These are phyloP conservation scores for Ridgeia piscesae DNA, from an alignment of 1,140 invertebrate genomes.

Conservation along the genomic window DNA sequence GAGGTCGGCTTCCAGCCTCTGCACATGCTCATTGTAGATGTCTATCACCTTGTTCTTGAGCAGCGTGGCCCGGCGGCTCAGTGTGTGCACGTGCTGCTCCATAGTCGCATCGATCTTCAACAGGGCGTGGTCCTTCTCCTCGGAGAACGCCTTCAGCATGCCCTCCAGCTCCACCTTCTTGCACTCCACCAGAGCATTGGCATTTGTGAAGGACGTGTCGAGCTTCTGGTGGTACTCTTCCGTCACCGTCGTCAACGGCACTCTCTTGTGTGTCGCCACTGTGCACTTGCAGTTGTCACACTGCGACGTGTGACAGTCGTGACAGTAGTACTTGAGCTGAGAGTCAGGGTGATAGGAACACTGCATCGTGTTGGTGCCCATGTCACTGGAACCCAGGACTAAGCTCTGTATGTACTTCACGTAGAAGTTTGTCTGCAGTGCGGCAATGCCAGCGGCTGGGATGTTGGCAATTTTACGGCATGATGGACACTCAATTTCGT, in stretches of 20 bases:
- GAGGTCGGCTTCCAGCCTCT: conserved; percentile 22
- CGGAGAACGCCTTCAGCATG: conserved; percentile 25
- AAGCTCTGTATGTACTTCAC: conserved; percentile 32
- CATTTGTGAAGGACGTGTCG: conserved; percentile 27
- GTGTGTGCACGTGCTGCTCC: conserved; percentile 26
- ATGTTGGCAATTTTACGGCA: conserved; percentile 30
- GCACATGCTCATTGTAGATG: conserved; percentile 29
- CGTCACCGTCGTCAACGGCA: conserved; percentile 22
- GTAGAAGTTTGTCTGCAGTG: conserved; percentile 31
- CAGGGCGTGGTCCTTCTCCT: conserved; percentile 29
- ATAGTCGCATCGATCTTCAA: conserved; percentile 28
- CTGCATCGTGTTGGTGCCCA: neutral
- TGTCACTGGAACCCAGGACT: conserved; percentile 21
- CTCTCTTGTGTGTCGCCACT: conserved; percentile 14
- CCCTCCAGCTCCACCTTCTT: conserved; percentile 32
- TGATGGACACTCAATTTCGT: conserved; percentile 31
- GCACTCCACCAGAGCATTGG: conserved; percentile 27
- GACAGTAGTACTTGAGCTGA: conserved; percentile 23
- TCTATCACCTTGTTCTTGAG: conserved; percentile 34
- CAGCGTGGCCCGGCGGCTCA: conserved; percentile 26
- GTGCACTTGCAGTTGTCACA: conserved; percentile 22
- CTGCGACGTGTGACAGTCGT: conserved; percentile 19
- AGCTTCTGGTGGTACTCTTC: conserved; percentile 32
- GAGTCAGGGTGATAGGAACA: conserved; percentile 15
- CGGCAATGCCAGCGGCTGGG: conserved; percentile 29